Base-by-base conservation (phyloP, 2,113 vertebrate species). In the Ornithorhynchus anatinus region DNA sequence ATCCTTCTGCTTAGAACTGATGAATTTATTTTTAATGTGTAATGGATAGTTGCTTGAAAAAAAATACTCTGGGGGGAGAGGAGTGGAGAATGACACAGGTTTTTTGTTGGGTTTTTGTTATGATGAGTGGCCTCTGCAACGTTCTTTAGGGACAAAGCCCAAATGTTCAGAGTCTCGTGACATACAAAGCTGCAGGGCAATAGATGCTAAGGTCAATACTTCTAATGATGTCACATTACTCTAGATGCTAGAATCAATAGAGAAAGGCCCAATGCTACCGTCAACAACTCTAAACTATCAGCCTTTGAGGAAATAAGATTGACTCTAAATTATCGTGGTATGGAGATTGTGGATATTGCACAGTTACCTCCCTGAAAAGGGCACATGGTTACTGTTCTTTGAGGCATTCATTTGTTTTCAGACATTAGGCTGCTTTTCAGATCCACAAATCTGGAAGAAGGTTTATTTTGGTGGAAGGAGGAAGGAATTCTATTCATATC, bases 211-310 rank as follows among this genome's bases (percentile, higher is more conserved):
- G 90, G 91, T 93, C 85, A 91, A 60, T 81, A 75, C 85, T 93
- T 91, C 91, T 93, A 86, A 94, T 93, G 89, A 92, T 91, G 89
- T 91, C 90, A 92, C 87, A 92, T 91, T 89, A 85, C 88, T 93
- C 87, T 87, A 91, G 92, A 91, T 92, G 83, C 86, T 91, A 74
- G 76, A 87, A 91, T 92, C 91, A 90, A 90, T 88, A 92, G 91
- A 83, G 85, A 90, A 83, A 86, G 80, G 57, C 20, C 53, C 69
- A 80, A 63, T 81, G 69, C 81, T 91, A 66, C 88, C 91, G 90
- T 85, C 82, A 88, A 43, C 67, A 84, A 80, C 84, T 87, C 86
- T 16, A 37, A 16, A 43, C 29, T 42, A 25, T 74, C 45, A 64
- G 51, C 48, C 68, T 57, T 66, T 64, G 51, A 71, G 67, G 47